Base-by-base conservation (phyloP, 2,113 vertebrate species). In the Phrynosoma blainvillii region DNA sequence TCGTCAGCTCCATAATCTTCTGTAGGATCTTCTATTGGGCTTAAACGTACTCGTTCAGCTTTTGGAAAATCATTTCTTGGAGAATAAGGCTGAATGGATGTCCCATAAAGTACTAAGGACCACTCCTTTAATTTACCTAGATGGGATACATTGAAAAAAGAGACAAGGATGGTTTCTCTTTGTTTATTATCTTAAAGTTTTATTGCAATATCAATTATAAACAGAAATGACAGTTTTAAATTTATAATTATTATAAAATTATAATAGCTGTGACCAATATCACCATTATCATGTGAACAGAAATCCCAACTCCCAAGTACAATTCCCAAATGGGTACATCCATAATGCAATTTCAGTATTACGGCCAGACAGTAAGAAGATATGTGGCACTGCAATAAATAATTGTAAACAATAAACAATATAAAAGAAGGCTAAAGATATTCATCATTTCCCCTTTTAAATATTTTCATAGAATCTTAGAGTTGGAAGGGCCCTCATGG, bases 101-200 rank as follows among this genome's bases (percentile, higher is more conserved):
- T 99, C 76, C 99, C 99, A 83, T 99, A 99, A 11, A 99, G 97
- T 84, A 99, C 98, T 94, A 99, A 95, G 5, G 99, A 99, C 98
- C 98, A 99, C 93, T 99, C 98, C 95, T 99, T 99, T 94, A 99
- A 96, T 95, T 99, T 99, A 59, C 99, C 99, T 99, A 87, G 16
- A 90, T 91, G 84, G 94, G 84, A 78, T 90, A 74, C 5, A 90
- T 92, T 79, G 68, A 86, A 93, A 86, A 93, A 91, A 84, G 40
- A 23, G 2, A 82, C 95, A 66, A 47, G n/a, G 54, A 79, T 62
- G 36, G 20, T 74, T 54, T 71, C 11, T n/a, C 16, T 84, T 8
- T 40, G 12, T 81, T 27, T 66, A 77, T 65, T 85, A 27, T 76
- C 32, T 70, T 54, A n/a, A 14, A 14, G 66, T 52, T 47, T 27